These are phyloP conservation scores for Pseudochirops corinnae DNA, from an alignment of 2,797 vertebrate species.

Conservation along the genomic window DNA sequence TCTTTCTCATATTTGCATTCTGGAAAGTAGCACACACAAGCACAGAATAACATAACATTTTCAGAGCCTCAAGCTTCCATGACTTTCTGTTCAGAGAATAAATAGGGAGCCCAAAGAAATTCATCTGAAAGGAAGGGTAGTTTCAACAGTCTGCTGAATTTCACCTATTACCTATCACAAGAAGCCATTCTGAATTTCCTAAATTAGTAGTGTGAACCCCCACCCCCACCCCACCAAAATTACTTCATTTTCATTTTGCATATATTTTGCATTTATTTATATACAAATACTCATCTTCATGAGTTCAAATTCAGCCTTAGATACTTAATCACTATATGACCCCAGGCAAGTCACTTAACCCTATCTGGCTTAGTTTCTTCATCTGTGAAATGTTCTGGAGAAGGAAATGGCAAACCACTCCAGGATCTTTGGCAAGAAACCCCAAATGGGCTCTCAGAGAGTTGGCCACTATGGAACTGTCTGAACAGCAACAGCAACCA, in stretches of 20 bases:
- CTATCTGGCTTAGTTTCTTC: background rate
- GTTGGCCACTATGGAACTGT: background rate
- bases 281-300: background rate
- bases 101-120: background rate
- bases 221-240: background rate
- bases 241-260: background rate
- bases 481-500: background rate
- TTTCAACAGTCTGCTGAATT: background rate
- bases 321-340: background rate
- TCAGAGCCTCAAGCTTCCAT: background rate
- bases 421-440: background rate
- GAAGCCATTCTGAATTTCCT: background rate
- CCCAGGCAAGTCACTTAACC: background rate
- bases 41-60: background rate
- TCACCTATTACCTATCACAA: background rate
- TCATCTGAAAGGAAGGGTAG: background rate
- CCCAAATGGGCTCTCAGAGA: background rate
- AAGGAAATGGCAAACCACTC: background rate
- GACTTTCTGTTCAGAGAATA: background rate
- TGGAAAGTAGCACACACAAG: background rate
- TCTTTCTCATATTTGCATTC: constrained; percentile 11
- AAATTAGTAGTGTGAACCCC: background rate
- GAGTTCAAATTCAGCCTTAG: background rate
- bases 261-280: background rate
- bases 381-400: background rate